phyloP scores from a whole-genome alignment of 2,888 invertebrate genomes.

The Dryococelus australis region DNA sequence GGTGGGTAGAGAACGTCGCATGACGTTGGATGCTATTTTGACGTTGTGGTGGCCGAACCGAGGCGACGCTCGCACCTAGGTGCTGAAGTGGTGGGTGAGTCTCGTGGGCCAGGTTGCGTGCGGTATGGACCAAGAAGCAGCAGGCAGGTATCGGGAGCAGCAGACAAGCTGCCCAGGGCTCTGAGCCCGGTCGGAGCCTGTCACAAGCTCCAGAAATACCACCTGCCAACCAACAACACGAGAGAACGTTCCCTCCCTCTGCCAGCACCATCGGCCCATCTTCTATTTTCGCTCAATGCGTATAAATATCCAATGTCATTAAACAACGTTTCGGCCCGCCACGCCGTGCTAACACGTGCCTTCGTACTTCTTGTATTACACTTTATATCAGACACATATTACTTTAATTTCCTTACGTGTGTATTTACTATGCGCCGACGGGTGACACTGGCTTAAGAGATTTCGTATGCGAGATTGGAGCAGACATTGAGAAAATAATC shows the following conservation, averaged over 20 bases:
- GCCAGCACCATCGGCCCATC: background rate
- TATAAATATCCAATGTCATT: conserved; percentile 30
- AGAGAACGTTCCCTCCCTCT: background rate
- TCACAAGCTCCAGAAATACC: conserved; percentile 8
- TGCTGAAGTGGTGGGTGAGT: background rate
- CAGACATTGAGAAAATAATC: too few species aligned
- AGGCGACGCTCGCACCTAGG: background rate
- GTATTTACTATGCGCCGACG: too few species aligned
- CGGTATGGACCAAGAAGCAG: background rate
- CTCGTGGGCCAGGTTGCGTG: background rate
- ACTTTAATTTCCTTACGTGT: too few species aligned
- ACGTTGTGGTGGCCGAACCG: too few species aligned
- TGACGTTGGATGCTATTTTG: too few species aligned
- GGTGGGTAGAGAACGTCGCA: too few species aligned
- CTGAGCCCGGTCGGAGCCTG: background rate
- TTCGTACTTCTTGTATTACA: background rate
- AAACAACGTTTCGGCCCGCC: conserved; percentile 27
- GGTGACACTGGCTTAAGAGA: too few species aligned
- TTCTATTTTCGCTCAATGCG: conserved; percentile 31
- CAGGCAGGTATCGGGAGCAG: background rate
- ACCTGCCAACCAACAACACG: background rate
- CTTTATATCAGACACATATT: too few species aligned
- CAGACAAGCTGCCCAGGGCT: background rate
- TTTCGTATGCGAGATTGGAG: too few species aligned
- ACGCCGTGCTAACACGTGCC: background rate